Base-by-base conservation (phyloP, 53 echinoderm and acorn worm species). In the Echinometra lucunter region DNA sequence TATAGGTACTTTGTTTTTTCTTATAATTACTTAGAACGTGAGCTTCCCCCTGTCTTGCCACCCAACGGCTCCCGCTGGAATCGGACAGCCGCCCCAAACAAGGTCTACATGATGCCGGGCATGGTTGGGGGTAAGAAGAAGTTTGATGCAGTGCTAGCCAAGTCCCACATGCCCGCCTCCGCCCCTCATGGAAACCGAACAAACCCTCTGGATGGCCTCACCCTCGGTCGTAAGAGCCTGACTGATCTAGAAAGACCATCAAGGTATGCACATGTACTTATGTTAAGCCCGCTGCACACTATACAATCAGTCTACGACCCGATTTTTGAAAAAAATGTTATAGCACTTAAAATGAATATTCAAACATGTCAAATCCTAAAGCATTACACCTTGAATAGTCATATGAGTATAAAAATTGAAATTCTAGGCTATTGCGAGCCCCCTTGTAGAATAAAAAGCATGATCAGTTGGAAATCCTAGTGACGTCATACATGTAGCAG, bases 41-140 rank as follows among this genome's bases (percentile, higher is more conserved):
- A 91, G 91, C 91, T 91, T 91, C 91, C 91, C 45, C 91, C 91
- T 45, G 91, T 91, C 91, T 67, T 91, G 69, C 98, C 97, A 60
- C 98, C 98, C 57, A 96, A 95, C 38, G 96, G 96, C 74, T 96
- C 96, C 72, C 82, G 96, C 32, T 96, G 95, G 95, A 96, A 95
- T 19, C 95, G 97, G 34, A 89, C 94, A 18, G 44, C 94, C 45
- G 96, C 94, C 66, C 97, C 95, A 23, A 97, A 95, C 92, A 96
- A 90, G 83, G 95, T 99, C 95, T 99, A 99, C 96, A 97, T 99
- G 94, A 99, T 99, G 99, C 99, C 99, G 6, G 96, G 98, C 44
- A 95, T 98, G 97, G 95, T 99, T 19, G 97, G 99, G 44, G 97
- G 97, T 37, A 99, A 98, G 96, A 97, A 98, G 91, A 94, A 97